Conservation (phyloP, 2,888 invertebrate species). For the Acronicta alni region DNA sequence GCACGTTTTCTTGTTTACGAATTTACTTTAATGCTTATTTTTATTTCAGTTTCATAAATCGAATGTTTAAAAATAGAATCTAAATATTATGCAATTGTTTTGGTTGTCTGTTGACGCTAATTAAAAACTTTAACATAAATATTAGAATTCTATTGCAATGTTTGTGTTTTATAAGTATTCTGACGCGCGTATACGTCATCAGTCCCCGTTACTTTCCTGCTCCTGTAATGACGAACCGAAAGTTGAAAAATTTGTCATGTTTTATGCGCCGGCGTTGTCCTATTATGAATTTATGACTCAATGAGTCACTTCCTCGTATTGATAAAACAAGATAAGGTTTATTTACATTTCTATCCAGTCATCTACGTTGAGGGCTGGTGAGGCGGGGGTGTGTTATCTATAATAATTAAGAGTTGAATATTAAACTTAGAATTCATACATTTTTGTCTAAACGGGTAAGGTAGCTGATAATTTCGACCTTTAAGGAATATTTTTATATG, state of each 20-base stretch:
- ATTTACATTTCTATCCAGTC: conserved; percentile 45
- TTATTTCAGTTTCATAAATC: conserved; percentile 4
- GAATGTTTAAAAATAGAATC: conserved; percentile 9
- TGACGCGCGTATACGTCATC: conserved; percentile 28
- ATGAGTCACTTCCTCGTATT: conserved; percentile 51
- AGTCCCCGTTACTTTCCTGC: conserved; percentile 34
- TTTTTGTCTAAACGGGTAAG: no score
- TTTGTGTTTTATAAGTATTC: not conserved
- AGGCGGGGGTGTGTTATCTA: conserved; percentile 26
- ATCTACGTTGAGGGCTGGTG: conserved; percentile 24
- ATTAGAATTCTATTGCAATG: not conserved
- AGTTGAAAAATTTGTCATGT: conserved; percentile 43
- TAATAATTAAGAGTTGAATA: no score
- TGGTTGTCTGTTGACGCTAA: conserved; percentile 2
- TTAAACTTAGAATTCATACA: conserved; percentile 2
- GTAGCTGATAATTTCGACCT: no score
- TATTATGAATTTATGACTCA: conserved; percentile 20
- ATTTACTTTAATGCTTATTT: conserved; percentile 9
- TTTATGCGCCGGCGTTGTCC: conserved; percentile 46
- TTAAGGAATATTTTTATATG: no score
- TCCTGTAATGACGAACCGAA: conserved; percentile 31
- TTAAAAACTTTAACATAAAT: not conserved
- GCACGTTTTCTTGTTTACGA: conserved; percentile 20
- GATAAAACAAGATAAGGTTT: conserved; percentile 41
- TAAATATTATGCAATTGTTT: conserved; percentile 11